Evolutionary conservation across 2,797 vertebrate genomes (phyloP).

Genomic region (Sibirionetta formosa): DNA sequence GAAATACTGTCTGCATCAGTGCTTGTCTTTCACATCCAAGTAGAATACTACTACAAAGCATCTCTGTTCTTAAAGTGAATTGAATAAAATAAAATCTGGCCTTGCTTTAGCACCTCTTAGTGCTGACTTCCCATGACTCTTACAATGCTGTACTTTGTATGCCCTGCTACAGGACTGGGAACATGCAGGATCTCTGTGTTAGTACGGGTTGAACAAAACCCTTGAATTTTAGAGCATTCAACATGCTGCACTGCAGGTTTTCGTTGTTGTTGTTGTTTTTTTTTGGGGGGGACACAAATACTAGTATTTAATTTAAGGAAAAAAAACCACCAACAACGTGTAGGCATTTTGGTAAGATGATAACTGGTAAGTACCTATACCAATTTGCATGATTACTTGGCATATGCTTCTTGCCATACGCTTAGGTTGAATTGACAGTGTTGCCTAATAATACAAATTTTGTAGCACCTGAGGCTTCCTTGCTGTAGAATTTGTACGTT

Average conservation of each 20-base stretch:
- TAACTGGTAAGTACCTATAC: not conserved
- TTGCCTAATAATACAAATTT: not conserved
- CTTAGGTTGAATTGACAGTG: not conserved
- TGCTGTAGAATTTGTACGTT: not conserved
- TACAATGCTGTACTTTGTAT: not conserved
- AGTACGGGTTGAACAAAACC: not conserved
- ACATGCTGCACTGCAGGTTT: not conserved
- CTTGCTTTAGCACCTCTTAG: not conserved
- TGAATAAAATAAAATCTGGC: not conserved
- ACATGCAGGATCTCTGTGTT: not conserved
- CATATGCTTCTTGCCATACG: not conserved
- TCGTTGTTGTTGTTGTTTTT: too few relatives aligned
- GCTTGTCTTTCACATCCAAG: not conserved
- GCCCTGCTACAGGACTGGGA: not conserved
- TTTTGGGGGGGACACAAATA: not conserved
- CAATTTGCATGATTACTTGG: not conserved
- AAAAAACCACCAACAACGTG: rapidly evolving
- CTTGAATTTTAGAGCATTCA: not conserved
- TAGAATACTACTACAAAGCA: not conserved
- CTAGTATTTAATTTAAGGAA: not conserved
- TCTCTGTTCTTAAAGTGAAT: not conserved
- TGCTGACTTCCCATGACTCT: not conserved
- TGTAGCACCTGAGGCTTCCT: not conserved
- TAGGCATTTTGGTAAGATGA: not conserved
- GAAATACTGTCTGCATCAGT: not conserved